Evolutionary conservation across 1,140 invertebrate species (phyloP), one percentile per base, ranked within the genome.

Genomic region (Reticulitermes speratus): DNA sequence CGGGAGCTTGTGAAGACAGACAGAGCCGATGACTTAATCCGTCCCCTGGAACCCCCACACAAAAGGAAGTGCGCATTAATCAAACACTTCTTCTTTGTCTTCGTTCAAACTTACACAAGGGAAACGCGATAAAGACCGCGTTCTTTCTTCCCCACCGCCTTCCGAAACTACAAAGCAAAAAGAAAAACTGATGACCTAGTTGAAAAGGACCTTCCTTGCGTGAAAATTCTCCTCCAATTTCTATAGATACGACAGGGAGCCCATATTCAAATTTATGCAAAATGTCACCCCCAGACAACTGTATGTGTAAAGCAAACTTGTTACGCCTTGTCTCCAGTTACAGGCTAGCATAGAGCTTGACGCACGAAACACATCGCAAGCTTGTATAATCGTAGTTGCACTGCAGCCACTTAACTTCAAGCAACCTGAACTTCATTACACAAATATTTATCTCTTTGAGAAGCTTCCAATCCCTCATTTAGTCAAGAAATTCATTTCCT

Each of bases 71-170:
- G 14, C 16, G 48, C 83, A 84, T 84, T 84, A 84, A 84, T 84
- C 83, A 84, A 84, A 84, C 83, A 44, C 44, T 44, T 45, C 82
- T 48, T 83, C 83, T 84, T 84, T 84, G 83, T 84, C 83, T 84
- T 25, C 44, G 44, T 45, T 84, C 65, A 75, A 14, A 75, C 65
- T 30, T 30, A n/a, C 65, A 30, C 83, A 44, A 84, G 83, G n/a
- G 83, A 44, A 52, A 84, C 0, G 83, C 44, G 83, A 52, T 84
- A 84, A 84, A 84, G 83, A 84, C 44, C 48, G 0, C 23, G 83
- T 52, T 84, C 44, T 84, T 44, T 25, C 32, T 25, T 82, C 21
- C 82, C 65, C 65, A 23, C 65, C 44, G 1, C 21, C 1, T 21
- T 21, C 52, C 19, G 14, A 5, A 55, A 21, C 45, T 48, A 48